A percentile compares a stretch with the other conserved stretches of the same genome.
phyloP scores from a whole-genome alignment of 2,113 vertebrate genomes.

The Gadus chalcogrammus region DNA sequence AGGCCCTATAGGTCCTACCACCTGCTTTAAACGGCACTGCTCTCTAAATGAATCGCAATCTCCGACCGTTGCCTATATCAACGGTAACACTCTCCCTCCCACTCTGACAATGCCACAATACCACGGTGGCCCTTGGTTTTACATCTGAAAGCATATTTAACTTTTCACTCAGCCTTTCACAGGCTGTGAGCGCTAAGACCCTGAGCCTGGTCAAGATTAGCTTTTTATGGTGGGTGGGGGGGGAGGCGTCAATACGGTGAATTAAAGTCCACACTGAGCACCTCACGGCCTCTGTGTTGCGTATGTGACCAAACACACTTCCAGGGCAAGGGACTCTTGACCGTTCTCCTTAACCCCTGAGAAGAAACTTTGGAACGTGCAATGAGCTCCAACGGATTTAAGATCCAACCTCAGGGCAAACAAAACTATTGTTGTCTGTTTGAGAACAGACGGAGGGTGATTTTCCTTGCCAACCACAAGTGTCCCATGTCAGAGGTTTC shows the following conservation, averaged over 20 bases:
- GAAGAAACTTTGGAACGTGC: constrained; percentile 47
- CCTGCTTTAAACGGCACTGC: constrained; percentile 44
- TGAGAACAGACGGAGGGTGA: constrained; percentile 57
- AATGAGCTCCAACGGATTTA: constrained; percentile 56
- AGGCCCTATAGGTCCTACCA: constrained; percentile 5
- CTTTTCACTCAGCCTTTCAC: constrained; percentile 72
- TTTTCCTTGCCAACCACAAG: constrained; percentile 49
- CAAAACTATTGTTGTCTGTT: constrained; percentile 56
- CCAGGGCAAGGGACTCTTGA: constrained; percentile 70
- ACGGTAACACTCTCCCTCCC: constrained; percentile 58
- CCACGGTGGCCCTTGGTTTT: constrained; percentile 63
- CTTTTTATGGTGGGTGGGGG: constrained; percentile 43
- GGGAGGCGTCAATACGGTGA: constrained; percentile 72
- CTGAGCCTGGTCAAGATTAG: constrained; percentile 78
- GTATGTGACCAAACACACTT: constrained; percentile 75
- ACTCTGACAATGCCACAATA: constrained; percentile 59
- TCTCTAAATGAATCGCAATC: constrained; percentile 49
- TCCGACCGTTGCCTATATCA: constrained; percentile 58
- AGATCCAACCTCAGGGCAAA: constrained; percentile 51
- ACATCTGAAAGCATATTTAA: constrained; percentile 81
- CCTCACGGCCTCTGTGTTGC: constrained; percentile 63
- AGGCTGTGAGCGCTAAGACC: constrained; percentile 60
- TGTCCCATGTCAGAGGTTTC: constrained; percentile 46
- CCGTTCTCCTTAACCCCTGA: constrained; percentile 59
- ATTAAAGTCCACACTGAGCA: constrained; percentile 71